Evolutionary conservation across 2,888 invertebrate genomes (phyloP).

Genomic region (Latrodectus elegans): DNA sequence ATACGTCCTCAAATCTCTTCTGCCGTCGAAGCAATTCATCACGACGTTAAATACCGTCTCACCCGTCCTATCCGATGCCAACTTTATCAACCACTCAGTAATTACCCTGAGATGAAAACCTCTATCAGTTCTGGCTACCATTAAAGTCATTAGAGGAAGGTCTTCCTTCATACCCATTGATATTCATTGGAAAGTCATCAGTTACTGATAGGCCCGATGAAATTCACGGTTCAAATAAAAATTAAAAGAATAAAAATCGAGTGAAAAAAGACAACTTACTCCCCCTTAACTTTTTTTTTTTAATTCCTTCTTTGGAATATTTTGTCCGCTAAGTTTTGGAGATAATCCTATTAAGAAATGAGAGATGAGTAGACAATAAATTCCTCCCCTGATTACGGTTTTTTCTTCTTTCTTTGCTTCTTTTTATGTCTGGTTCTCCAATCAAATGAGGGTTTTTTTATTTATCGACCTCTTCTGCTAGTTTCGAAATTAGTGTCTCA

Average conservation of each 20-base stretch:
- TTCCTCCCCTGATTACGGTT: no score
- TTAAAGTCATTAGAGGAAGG: constrained; percentile 56
- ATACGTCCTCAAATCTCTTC: constrained; percentile 32
- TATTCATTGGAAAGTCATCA: constrained; percentile 54
- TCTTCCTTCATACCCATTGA: constrained; percentile 26
- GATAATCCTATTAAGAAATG: background rate
- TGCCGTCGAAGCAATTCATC: constrained; percentile 52
- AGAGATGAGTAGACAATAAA: background rate
- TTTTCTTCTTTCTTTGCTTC: no score
- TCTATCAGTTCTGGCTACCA: constrained; percentile 48
- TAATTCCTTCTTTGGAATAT: background rate
- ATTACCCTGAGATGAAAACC: constrained; percentile 40
- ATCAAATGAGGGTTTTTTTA: no score
- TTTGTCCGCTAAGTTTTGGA: background rate
- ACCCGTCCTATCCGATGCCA: background rate
- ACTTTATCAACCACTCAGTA: constrained; percentile 43
- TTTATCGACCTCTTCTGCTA: no score
- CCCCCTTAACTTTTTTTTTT: background rate
- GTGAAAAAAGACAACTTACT: background rate
- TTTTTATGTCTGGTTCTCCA: no score
- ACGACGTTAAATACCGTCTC: constrained; percentile 46
- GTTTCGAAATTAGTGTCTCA: no score
- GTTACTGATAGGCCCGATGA: constrained; percentile 14
- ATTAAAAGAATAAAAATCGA: background rate
- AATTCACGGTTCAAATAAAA: background rate